phyloP scores from a whole-genome alignment of 2,888 invertebrate genomes.

The Caenorhabditis zanzibari region DNA sequence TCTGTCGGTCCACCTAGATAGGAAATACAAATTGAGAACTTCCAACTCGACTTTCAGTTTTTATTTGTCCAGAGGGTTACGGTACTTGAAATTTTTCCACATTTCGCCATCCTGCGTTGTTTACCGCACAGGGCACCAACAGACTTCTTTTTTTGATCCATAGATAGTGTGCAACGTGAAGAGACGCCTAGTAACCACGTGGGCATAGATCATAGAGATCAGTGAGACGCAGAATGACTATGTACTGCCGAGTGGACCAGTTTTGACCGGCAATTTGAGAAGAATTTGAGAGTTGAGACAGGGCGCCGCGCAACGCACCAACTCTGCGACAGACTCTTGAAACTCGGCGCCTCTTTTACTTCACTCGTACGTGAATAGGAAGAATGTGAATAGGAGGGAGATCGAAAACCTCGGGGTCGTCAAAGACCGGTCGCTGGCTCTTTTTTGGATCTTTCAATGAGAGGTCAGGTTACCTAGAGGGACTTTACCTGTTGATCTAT shows the following conservation, averaged over 20 bases:
- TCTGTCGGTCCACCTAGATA: conserved; percentile 12
- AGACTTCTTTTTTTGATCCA: conserved; percentile 37
- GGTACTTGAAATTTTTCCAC: conserved; percentile 59
- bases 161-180: conserved; percentile 43
- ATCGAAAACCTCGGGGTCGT: conserved; percentile 24
- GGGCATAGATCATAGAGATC: conserved; percentile 23
- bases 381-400: conserved; percentile 17
- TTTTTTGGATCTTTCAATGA: conserved; percentile 6
- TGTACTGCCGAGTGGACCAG: conserved; percentile 69
- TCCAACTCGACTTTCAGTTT: conserved; percentile 33
- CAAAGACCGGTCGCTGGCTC: conserved; percentile 52
- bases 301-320: conserved; percentile 30
- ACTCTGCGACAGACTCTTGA: conserved; percentile 56
- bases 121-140: conserved; percentile 45
- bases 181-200: conserved; percentile 39
- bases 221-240: conserved; percentile 36
- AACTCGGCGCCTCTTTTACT: conserved; percentile 45
- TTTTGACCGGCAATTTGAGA: conserved; percentile 69
- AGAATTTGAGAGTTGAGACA: conserved; percentile 43
- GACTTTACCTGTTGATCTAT: conserved; percentile 28
- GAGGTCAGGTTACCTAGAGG: conserved; percentile 47
- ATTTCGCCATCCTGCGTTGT: conserved; percentile 54
- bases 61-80: conserved; percentile 61
- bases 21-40: conserved; percentile 5
- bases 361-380: conserved; percentile 36